Base-by-base conservation (phyloP, 2,888 invertebrate species). In the Gymnoscelis rufifasciata region DNA sequence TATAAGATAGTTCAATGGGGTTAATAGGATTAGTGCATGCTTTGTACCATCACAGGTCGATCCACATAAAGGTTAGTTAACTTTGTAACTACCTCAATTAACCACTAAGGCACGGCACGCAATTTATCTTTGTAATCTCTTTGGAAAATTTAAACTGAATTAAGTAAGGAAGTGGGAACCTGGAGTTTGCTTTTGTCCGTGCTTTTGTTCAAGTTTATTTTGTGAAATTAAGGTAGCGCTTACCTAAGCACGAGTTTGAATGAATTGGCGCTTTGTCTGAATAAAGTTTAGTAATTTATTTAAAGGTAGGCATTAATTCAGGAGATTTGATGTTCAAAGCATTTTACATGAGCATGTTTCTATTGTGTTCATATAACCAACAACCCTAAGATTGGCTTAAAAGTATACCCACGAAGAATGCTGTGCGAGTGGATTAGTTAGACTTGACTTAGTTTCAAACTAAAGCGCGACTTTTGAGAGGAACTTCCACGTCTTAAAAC, bases 1-100 rank as follows among this genome's bases (percentile, higher is more conserved):
- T 66, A 66, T 59, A 65, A 73, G 70, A 71, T 74, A 76, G 71
- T 71, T 68, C 71, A 71, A 44, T 40, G 59, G 63, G 74, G 75
- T 71, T 76, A 78, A 78, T 77, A 70, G 71, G 68, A 71, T 77
- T 74, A 77, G 64, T 62, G 63, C 66, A 69, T 68, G 74, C 69
- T 62, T 61, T 64, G 66, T 66, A 61, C 68, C 59, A 69, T 70
- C 67, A 63, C 62, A 59, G 56, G 51, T 51, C 55, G 56, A 60
- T 62, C 58, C 51, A 51, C 56, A 55, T 57, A 51, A 48, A 54
- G 59, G 60, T 60, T 59, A 58, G 56, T 58, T 60, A 58, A 62
- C 57, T 52, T 53, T 53, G 51, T 52, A 54, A 56, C 54, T 56
- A 52, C 52, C 30, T 51, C 44, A 51, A 58, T 56, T 52, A 52